A percentile compares a stretch with the other conserved stretches of the same genome.
These are phyloP conservation scores for Cantharis flavilabris DNA, from an alignment of 2,888 invertebrate species.

Conservation along the genomic window DNA sequence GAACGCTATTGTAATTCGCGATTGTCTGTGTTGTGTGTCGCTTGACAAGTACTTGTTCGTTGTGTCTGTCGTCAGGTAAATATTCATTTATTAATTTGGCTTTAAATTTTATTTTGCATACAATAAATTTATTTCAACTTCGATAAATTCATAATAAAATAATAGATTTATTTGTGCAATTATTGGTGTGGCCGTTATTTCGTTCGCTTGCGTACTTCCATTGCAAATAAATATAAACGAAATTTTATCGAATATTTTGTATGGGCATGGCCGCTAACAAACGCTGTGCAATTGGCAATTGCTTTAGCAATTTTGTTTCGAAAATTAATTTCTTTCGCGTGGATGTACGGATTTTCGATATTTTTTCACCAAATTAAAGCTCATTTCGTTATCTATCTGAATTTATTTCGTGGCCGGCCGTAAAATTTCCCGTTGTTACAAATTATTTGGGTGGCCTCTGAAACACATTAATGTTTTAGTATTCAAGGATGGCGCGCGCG, in stretches of 20 bases:
- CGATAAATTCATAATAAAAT: neutral
- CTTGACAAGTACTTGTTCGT: neutral
- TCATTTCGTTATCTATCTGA: neutral
- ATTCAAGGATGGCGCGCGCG: conserved; percentile 1
- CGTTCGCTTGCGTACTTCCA: neutral
- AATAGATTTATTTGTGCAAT: neutral
- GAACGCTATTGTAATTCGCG: neutral
- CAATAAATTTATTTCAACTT: neutral
- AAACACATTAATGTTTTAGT: neutral
- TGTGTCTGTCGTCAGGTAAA: neutral
- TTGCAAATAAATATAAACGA: neutral
- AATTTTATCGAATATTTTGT: neutral
- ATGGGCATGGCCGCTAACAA: conserved; percentile 1
- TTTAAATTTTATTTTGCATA: neutral
- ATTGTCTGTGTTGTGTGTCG: neutral
- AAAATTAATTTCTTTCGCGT: neutral
- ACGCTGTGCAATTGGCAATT: neutral
- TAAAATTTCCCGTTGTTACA: neutral
- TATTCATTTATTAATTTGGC: neutral
- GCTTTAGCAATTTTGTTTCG: neutral
- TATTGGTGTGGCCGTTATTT: neutral
- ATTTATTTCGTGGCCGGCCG: neutral
- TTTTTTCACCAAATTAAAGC: neutral
- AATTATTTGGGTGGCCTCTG: neutral
- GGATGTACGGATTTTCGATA: neutral